phyloP scores from a whole-genome alignment of 2,797 vertebrate genomes.

The Vespertilio murinus region DNA sequence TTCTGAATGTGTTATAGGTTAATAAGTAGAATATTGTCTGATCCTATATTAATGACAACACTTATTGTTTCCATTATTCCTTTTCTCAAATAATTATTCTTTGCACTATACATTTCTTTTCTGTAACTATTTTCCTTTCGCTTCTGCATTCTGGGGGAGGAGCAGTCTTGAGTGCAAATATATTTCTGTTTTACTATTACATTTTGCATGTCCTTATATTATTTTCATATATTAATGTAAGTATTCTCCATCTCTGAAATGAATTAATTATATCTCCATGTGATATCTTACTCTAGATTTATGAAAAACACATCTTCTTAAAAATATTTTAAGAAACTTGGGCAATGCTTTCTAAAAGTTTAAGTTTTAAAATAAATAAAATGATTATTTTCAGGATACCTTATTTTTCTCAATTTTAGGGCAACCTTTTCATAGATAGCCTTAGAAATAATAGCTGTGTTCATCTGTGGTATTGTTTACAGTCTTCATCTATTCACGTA shows the following conservation, averaged over 20 bases:
- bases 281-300: not conserved
- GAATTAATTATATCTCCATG: not conserved
- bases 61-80: not conserved
- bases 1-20: not conserved
- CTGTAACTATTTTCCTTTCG: not conserved
- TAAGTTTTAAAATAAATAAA: not conserved
- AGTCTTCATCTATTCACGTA: not conserved
- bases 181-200: not conserved
- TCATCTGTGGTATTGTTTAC: not conserved
- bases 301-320: not conserved
- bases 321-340: not conserved
- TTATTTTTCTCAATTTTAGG: not conserved
- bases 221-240: not conserved
- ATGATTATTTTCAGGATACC: not conserved
- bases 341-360: not conserved
- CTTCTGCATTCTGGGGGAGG: not conserved
- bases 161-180: not conserved
- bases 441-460: not conserved
- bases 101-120: not conserved
- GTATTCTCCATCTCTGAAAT: not conserved
- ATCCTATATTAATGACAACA: not conserved
- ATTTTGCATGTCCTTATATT: not conserved
- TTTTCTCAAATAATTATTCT: not conserved
- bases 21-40: not conserved
- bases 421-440: not conserved